Conservation (phyloP, 30 jellyfish, hydroid and myxozoan species). For the Catostylus mosaicus region DNA sequence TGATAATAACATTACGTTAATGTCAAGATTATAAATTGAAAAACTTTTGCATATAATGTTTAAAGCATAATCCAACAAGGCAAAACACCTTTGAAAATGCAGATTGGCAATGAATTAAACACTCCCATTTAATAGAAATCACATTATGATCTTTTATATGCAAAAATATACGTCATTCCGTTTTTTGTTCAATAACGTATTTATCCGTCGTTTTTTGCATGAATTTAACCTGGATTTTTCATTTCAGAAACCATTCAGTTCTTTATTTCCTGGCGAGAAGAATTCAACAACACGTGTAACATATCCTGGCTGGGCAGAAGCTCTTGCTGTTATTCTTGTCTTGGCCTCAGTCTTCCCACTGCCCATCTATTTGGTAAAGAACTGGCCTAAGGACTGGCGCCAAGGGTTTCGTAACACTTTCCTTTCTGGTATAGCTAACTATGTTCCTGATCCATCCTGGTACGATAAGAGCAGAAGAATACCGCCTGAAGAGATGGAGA, state of each 20-base stretch:
- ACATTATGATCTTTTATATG: no score
- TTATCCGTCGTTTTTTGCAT: neutral
- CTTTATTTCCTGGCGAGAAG: conserved; percentile 61
- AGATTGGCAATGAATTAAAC: no score
- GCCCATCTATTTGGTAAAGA: conserved; percentile 83
- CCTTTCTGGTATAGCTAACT: conserved; percentile 76
- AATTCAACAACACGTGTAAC: conserved; percentile 59
- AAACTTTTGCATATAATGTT: no score
- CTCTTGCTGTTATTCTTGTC: conserved; percentile 88
- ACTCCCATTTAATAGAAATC: no score
- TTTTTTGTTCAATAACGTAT: neutral
- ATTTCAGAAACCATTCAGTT: conserved; percentile 64
- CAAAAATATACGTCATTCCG: no score
- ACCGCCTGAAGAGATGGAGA: conserved; percentile 85
- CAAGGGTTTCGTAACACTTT: conserved; percentile 57
- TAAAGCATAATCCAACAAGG: no score
- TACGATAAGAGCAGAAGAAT: conserved; percentile 73
- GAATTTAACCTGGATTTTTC: no score
- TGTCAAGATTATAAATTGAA: no score
- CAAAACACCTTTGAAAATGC: no score
- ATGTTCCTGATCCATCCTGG: conserved; percentile 88
- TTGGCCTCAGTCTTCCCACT: conserved; percentile 90
- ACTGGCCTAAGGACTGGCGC: conserved; percentile 94
- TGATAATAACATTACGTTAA: no score
- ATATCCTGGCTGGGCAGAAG: conserved; percentile 92